Conservation (phyloP, 2,113 vertebrate species). For the Malaclemys terrapin region DNA sequence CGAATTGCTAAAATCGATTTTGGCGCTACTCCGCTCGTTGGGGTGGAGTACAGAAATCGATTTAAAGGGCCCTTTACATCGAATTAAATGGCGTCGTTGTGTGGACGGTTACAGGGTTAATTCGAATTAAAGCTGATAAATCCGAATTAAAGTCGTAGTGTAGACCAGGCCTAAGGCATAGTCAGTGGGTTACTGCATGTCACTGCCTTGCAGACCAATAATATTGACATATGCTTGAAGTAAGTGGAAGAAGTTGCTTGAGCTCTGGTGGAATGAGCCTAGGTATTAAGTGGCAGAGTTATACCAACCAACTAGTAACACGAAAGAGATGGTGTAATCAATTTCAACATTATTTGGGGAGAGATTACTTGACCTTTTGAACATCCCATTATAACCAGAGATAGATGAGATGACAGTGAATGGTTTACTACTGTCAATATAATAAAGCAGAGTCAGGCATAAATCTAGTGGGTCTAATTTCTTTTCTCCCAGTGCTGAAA, state of each 20-base stretch:
- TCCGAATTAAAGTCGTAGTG: too few species aligned
- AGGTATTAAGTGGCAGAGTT: background rate
- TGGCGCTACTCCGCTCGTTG: too few species aligned
- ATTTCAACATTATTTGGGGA: background rate
- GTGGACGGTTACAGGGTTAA: too few species aligned
- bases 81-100: too few species aligned
- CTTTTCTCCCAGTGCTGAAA: too few species aligned
- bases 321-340: background rate
- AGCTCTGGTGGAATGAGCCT: background rate
- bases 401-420: background rate
- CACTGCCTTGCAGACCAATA: background rate
- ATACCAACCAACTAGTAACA: background rate
- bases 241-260: background rate
- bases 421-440: background rate
- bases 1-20: too few species aligned
- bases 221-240: background rate
- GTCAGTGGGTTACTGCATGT: background rate
- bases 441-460: background rate
- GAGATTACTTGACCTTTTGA: background rate
- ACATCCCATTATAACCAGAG: background rate
- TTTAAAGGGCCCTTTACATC: too few species aligned
- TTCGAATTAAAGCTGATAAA: too few species aligned
- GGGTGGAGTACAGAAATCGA: too few species aligned
- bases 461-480: background rate
- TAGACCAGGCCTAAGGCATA: too few species aligned